Conservation (phyloP, 2,113 vertebrate genomes). For the Solenodon paradoxus region DNA sequence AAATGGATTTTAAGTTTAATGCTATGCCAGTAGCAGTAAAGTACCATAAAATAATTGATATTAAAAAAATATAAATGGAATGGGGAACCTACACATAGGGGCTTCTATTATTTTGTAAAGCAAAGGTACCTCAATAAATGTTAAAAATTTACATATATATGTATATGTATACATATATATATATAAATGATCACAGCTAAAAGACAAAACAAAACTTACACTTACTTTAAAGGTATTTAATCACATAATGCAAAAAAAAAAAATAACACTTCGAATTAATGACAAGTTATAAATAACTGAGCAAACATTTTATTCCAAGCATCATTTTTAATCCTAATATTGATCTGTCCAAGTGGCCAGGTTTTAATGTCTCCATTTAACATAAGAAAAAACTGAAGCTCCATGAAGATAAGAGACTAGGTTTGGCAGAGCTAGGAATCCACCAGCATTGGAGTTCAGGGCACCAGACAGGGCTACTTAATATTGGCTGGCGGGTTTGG, state of each 20-base stretch:
- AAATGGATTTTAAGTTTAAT: not conserved
- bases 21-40: not conserved
- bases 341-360: not conserved
- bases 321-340: conserved; percentile 10
- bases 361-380: not conserved
- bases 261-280: not conserved
- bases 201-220: no score
- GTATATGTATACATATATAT: no score
- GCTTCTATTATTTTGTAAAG: no score
- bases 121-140: no score
- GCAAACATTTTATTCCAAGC: not conserved
- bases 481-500: not conserved
- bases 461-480: not conserved
- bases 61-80: not conserved
- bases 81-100: no score
- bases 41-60: not conserved
- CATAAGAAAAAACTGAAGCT: not conserved
- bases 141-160: no score
- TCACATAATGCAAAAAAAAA: not conserved
- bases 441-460: not conserved
- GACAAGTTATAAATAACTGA: not conserved
- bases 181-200: no score
- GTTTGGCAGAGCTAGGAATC: not conserved
- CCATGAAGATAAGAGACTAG: not conserved
- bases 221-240: conserved; percentile 12